Evolutionary conservation across 2,113 vertebrate genomes (phyloP), one percentile per base, ranked within the genome.

Genomic region (Globicephala melas): DNA sequence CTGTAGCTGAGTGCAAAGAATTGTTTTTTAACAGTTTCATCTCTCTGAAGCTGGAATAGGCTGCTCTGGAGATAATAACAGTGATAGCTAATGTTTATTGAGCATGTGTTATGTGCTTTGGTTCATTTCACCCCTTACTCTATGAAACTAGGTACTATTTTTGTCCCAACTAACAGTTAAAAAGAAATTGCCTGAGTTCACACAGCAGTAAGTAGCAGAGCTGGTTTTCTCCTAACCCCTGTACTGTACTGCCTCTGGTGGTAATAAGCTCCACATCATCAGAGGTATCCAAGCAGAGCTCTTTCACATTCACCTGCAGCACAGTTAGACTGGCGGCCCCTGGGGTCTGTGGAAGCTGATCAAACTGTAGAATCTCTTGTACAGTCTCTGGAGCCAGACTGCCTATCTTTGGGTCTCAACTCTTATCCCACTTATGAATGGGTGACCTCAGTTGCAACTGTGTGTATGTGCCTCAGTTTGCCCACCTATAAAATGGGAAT

Each of bases 21-120:
- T 55, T 47, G 50, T 53, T 55, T 55, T 53, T 41, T 38, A 77
- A 65, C 55, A 36, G 13, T 58, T 25, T 68, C 84, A 89, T 63
- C 80, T 63, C 41, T 89, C 80, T 28, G 67, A 41, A 89, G 47
- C 36, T 31, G 23, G 53, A 89, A 79, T 28, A 63, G 86, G 36
- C 63, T 74, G 41, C 87, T 71, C 41, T 2, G 47, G 86, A 96
- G 92, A 36, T 47, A 63, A 63, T 80, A 81, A 70, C 67, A 31
- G 53, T 17, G 86, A 89, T 71, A 67, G 94, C 87, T 77, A 65
- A 71, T 83, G 86, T 91, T 96, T 96, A 96, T 60, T 82, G 95
- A 95, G 73, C 90, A 92, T 83, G 93, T 83, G 70, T 88, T 97
- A 68, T 25, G 47, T 86, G 63, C 47, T 82, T 83, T 94, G 90